Conservation (phyloP, 2,797 vertebrate genomes). For the Rhinichthys osculus region DNA sequence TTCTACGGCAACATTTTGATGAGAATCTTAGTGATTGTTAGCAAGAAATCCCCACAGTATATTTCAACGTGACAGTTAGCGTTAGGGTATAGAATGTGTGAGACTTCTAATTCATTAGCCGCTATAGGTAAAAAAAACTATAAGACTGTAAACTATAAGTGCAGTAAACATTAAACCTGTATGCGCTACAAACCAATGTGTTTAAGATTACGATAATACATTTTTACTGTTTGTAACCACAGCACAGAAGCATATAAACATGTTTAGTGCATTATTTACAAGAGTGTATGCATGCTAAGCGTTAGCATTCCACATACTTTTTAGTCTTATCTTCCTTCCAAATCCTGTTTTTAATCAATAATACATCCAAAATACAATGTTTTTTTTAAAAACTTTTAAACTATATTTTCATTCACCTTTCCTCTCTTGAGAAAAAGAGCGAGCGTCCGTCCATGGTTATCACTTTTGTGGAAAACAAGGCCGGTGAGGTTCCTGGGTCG, state of each 20-base stretch:
- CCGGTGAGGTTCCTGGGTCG: slow-evolving; percentile 65
- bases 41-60: not conserved
- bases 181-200: not conserved
- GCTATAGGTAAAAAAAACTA: too few relatives aligned
- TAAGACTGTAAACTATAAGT: too few relatives aligned
- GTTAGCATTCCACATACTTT: not conserved
- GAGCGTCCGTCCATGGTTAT: slow-evolving; percentile 53
- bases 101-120: not conserved
- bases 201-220: not conserved
- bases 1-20: not conserved
- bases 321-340: not conserved
- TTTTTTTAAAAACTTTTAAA: not conserved
- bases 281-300: not conserved
- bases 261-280: not conserved
- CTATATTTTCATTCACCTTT: slow-evolving; percentile 59
- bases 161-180: not conserved
- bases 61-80: not conserved
- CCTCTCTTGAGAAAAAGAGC: slow-evolving; percentile 68
- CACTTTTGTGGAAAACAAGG: slow-evolving; percentile 67
- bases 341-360: not conserved
- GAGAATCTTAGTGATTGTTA: not conserved
- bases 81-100: not conserved
- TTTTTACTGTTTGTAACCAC: not conserved
- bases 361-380: not conserved
- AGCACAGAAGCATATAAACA: not conserved